Percentiles rank a stretch among this genome's conserved stretches.
Conservation (phyloP, 2,888 invertebrate genomes). For the Hirudinaria manillensis region DNA sequence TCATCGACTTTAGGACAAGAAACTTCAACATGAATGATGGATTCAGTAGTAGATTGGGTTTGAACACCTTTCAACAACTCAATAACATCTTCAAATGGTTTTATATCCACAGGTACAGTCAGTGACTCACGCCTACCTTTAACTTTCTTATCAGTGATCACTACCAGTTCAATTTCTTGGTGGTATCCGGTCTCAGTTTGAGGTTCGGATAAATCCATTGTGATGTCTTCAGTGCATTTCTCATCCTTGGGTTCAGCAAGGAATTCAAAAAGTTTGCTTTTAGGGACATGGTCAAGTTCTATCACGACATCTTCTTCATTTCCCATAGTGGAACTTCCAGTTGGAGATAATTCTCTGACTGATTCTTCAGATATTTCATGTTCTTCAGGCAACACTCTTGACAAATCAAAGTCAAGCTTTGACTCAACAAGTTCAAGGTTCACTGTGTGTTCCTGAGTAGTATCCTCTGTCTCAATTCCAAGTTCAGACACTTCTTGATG, state of each 20-base stretch:
- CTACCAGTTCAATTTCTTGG: slow-evolving; percentile 35
- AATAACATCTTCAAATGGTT: slow-evolving; percentile 37
- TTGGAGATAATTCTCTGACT: background rate
- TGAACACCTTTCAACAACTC: background rate
- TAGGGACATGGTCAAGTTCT: slow-evolving; percentile 23
- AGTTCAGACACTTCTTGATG: background rate
- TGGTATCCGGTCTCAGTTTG: slow-evolving; percentile 31
- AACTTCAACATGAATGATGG: slow-evolving; percentile 34
- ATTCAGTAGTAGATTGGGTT: background rate
- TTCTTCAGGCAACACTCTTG: no score
- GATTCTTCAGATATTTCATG: no score
- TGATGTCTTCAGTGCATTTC: slow-evolving; percentile 15
- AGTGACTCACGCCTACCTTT: slow-evolving; percentile 26
- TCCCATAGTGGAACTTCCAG: background rate
- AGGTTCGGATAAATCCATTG: slow-evolving; percentile 23
- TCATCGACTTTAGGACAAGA: background rate
- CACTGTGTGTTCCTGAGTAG: background rate
- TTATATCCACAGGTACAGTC: slow-evolving; percentile 25
- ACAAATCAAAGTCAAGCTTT: no score
- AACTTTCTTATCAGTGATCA: slow-evolving; percentile 35
- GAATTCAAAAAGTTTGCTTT: slow-evolving; percentile 22
- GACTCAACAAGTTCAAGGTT: no score
- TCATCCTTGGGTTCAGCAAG: slow-evolving; percentile 24
- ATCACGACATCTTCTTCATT: slow-evolving; percentile 28
- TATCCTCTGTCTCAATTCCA: background rate